Evolutionary conservation across 2,888 invertebrate species (phyloP).

Genomic region (Spodoptera littoralis): DNA sequence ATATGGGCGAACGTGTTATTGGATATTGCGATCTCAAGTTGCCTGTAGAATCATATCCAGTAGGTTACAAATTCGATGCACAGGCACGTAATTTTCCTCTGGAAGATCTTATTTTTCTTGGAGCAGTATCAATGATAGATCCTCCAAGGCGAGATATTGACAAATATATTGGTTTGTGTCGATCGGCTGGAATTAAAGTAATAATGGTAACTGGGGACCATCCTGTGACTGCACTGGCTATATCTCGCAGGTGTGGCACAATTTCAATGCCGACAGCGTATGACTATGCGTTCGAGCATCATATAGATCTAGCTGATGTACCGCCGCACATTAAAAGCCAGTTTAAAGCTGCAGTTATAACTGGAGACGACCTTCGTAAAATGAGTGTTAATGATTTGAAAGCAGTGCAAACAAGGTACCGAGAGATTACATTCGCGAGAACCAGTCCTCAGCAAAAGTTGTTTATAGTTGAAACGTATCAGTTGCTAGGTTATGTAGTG

Average conservation of each 20-base stretch:
- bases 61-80: slow-evolving; percentile 88
- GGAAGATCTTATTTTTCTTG: slow-evolving; percentile 88
- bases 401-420: slow-evolving; percentile 87
- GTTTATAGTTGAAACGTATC: slow-evolving; percentile 93
- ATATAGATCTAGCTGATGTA: slow-evolving; percentile 87
- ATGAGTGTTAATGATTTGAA: slow-evolving; percentile 89
- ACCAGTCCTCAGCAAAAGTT: slow-evolving; percentile 92
- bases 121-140: slow-evolving; percentile 92
- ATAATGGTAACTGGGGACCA: slow-evolving; percentile 93
- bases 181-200: slow-evolving; percentile 92
- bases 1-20: slow-evolving; percentile 95
- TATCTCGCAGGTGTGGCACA: slow-evolving; percentile 91
- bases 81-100: slow-evolving; percentile 91
- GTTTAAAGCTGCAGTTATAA: slow-evolving; percentile 79
- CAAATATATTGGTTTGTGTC: slow-evolving; percentile 90
- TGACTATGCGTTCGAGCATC: slow-evolving; percentile 91
- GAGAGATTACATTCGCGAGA: slow-evolving; percentile 93
- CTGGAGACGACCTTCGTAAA: slow-evolving; percentile 88
- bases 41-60: slow-evolving; percentile 84
- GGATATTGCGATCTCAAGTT: slow-evolving; percentile 93
- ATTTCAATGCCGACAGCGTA: slow-evolving; percentile 91
- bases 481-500: slow-evolving; percentile 93
- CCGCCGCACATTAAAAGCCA: slow-evolving; percentile 80
- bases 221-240: slow-evolving; percentile 92
- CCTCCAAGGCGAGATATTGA: slow-evolving; percentile 91